A percentile compares a stretch with the other conserved stretches of the same genome.
Evolutionary conservation across 1,140 invertebrate genomes (phyloP).

Genomic region (Meloidogyne chitwoodi): DNA sequence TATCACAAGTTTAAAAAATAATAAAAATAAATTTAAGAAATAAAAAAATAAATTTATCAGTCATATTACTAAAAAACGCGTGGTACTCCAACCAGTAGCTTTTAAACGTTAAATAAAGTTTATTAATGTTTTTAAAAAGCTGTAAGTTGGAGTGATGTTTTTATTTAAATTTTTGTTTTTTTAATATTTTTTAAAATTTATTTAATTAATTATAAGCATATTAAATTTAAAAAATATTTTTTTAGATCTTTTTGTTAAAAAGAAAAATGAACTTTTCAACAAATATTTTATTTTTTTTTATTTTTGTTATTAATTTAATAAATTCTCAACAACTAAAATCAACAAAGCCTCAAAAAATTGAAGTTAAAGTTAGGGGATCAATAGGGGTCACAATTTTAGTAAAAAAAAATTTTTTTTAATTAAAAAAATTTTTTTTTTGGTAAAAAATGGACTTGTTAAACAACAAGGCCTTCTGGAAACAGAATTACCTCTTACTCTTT

Average conservation of each 20-base stretch:
- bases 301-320: neutral
- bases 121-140: neutral
- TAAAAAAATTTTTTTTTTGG: neutral
- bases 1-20: too few species aligned
- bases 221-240: too few species aligned
- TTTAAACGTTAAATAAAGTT: neutral
- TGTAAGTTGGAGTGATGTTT: neutral
- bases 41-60: too few species aligned
- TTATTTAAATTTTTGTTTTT: neutral
- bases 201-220: too few species aligned
- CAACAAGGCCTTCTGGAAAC: constrained; percentile 18
- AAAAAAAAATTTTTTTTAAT: neutral
- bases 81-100: neutral
- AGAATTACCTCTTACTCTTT: constrained; percentile 3
- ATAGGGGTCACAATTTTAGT: neutral
- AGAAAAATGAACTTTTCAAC: neutral
- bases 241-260: neutral
- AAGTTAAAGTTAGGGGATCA: neutral
- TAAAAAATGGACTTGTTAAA: constrained; percentile 15
- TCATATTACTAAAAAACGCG: too few species aligned
- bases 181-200: neutral
- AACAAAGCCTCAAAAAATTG: neutral
- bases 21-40: too few species aligned
- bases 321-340: neutral
- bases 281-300: neutral